Percentiles rank a stretch among this genome's conserved stretches.
These are phyloP conservation scores for Tor tambroides DNA, from an alignment of 2,113 vertebrate species.

Conservation along the genomic window DNA sequence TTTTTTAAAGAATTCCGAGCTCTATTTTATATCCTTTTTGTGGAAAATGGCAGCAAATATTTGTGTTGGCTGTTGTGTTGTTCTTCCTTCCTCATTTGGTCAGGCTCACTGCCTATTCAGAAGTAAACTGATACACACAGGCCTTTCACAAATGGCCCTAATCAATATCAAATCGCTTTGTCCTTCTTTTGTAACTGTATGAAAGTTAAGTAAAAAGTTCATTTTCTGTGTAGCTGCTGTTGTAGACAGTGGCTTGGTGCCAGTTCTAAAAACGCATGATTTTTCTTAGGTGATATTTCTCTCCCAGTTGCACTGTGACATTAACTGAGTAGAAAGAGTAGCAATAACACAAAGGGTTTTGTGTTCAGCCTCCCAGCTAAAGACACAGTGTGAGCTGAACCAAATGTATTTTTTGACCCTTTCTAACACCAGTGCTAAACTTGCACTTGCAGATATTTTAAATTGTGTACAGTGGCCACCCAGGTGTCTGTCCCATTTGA, in stretches of 20 bases:
- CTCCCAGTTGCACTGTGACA: conserved; percentile 25
- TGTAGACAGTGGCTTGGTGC: conserved; percentile 19
- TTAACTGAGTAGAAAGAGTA: conserved; percentile 28
- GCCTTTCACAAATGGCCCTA: background rate
- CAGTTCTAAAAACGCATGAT: conserved; percentile 45
- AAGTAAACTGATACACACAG: conserved; percentile 12
- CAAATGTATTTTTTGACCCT: conserved; percentile 15
- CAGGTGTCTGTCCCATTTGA: background rate
- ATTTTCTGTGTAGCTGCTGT: conserved; percentile 35
- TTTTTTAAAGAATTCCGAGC: background rate
- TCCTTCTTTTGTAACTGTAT: conserved; percentile 11
- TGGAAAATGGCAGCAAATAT: conserved; percentile 39
- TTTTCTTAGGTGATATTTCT: conserved; percentile 36
- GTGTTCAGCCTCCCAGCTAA: conserved; percentile 38
- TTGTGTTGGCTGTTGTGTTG: conserved; percentile 8
- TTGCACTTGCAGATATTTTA: background rate
- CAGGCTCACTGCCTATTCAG: conserved; percentile 46
- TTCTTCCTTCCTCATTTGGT: conserved; percentile 36
- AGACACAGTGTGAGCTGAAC: conserved; percentile 18
- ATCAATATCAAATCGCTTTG: conserved; percentile 15
- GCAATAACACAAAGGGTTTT: conserved; percentile 28
- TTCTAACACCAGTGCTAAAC: conserved; percentile 6
- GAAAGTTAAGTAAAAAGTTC: conserved; percentile 44
- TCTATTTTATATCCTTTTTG: background rate
- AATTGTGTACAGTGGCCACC: background rate